Conservation (phyloP, 2,888 invertebrate species). For the Nematopogon swammerdamellus region DNA sequence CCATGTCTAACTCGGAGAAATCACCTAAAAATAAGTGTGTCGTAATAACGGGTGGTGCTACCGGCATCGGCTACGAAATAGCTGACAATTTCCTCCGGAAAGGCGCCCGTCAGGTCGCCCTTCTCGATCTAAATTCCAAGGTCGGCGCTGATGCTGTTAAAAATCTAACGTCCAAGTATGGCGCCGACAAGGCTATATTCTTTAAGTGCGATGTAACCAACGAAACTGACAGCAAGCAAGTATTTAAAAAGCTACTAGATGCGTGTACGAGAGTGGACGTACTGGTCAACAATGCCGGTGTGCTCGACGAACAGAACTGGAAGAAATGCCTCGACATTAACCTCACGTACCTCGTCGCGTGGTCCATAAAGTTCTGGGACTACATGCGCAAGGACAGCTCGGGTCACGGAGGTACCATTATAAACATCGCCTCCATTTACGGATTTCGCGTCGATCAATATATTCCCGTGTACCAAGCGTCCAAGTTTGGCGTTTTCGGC, state of each 20-base stretch:
- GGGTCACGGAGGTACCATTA: slow-evolving; percentile 59
- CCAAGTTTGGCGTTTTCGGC: slow-evolving; percentile 55
- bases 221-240: slow-evolving; percentile 30
- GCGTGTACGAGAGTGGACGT: slow-evolving; percentile 34
- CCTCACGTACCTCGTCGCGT: slow-evolving; percentile 23
- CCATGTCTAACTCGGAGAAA: not conserved
- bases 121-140: slow-evolving; percentile 28
- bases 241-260: slow-evolving; percentile 24
- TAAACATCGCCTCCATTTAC: slow-evolving; percentile 63
- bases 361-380: slow-evolving; percentile 52
- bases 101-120: slow-evolving; percentile 25
- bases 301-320: slow-evolving; percentile 24
- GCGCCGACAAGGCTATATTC: slow-evolving; percentile 37
- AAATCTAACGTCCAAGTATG: slow-evolving; percentile 36
- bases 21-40: slow-evolving; percentile 4
- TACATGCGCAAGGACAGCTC: slow-evolving; percentile 55
- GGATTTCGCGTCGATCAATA: slow-evolving; percentile 48
- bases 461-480: slow-evolving; percentile 57
- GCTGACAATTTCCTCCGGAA: slow-evolving; percentile 38
- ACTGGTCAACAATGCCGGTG: slow-evolving; percentile 41
- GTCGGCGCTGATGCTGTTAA: slow-evolving; percentile 33
- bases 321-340: slow-evolving; percentile 30
- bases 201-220: slow-evolving; percentile 49
- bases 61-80: slow-evolving; percentile 47
- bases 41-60: slow-evolving; percentile 49